Evolutionary conservation across 2,888 invertebrate species (phyloP).

Genomic region (Cephus spinipes): DNA sequence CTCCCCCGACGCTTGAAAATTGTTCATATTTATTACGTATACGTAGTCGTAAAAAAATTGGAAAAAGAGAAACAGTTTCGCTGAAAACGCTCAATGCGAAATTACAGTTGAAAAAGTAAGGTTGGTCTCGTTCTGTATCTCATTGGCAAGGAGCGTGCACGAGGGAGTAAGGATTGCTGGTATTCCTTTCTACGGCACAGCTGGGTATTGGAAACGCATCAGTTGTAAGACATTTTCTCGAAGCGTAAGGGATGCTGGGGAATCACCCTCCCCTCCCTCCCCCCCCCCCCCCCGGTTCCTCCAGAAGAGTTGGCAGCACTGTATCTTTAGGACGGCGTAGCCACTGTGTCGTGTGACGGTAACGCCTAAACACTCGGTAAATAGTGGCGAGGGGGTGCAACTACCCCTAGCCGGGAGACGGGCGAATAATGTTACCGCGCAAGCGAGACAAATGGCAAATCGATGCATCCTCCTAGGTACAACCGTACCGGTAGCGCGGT

Average conservation of each 20-base stretch:
- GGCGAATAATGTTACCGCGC: conserved; percentile 47
- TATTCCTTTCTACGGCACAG: conserved; percentile 2
- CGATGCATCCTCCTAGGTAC: conserved; percentile 42
- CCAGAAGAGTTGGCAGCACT: neutral
- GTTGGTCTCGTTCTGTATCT: neutral
- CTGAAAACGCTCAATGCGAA: neutral
- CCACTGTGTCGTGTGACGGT: conserved; percentile 8
- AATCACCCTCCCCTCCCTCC: neutral
- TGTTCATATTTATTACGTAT: neutral
- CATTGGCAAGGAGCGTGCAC: neutral
- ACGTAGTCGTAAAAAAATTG: neutral
- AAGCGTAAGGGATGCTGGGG: neutral
- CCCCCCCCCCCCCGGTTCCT: too few species aligned
- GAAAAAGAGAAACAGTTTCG: neutral
- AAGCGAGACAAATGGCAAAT: conserved; percentile 61
- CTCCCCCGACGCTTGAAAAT: neutral
- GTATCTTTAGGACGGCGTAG: neutral
- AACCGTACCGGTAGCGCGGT: neutral
- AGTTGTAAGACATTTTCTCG: conserved; percentile 20
- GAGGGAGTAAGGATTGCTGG: neutral
- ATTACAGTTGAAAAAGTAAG: neutral
- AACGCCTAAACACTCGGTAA: conserved; percentile 33
- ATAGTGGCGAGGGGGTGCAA: conserved; percentile 36
- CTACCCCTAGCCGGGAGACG: conserved; percentile 28
- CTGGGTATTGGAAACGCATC: conserved; percentile 23